Conservation (phyloP, 2,797 vertebrate genomes). For the Ispidina lecontei region DNA sequence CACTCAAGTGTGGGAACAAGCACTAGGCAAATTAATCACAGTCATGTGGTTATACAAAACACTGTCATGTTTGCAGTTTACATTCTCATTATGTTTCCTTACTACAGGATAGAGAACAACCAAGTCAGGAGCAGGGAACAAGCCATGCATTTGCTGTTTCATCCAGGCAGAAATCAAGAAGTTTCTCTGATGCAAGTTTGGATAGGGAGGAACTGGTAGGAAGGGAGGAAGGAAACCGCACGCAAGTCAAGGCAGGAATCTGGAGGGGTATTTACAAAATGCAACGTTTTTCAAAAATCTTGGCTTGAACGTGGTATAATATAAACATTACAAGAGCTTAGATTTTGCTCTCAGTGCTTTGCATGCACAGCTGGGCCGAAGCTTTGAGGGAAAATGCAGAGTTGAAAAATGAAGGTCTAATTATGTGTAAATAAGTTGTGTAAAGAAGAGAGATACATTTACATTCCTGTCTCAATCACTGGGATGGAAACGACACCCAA, state of each 20-base stretch:
- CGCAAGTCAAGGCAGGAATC: conserved; percentile 29
- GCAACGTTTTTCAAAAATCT: neutral
- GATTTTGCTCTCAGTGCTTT: neutral
- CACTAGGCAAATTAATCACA: neutral
- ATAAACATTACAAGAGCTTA: conserved; percentile 8
- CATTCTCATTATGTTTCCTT: neutral
- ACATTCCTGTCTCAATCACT: neutral
- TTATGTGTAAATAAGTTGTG: neutral
- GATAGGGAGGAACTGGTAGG: neutral
- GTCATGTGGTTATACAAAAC: neutral
- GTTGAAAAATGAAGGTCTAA: neutral
- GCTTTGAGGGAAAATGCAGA: neutral
- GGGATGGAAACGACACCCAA: neutral
- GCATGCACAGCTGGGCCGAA: neutral
- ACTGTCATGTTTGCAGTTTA: neutral
- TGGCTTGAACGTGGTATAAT: neutral
- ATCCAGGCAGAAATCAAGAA: neutral
- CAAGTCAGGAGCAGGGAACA: neutral
- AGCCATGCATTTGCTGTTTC: neutral
- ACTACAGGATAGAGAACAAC: neutral
- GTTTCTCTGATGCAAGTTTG: neutral
- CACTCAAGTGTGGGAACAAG: neutral
- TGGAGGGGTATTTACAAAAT: conserved; percentile 27
- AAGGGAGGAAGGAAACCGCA: conserved; percentile 24
- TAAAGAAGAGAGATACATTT: neutral